Evolutionary conservation across 2,113 vertebrate species (phyloP), one percentile per base, ranked within the genome.

Genomic region (Capreolus pygargus): DNA sequence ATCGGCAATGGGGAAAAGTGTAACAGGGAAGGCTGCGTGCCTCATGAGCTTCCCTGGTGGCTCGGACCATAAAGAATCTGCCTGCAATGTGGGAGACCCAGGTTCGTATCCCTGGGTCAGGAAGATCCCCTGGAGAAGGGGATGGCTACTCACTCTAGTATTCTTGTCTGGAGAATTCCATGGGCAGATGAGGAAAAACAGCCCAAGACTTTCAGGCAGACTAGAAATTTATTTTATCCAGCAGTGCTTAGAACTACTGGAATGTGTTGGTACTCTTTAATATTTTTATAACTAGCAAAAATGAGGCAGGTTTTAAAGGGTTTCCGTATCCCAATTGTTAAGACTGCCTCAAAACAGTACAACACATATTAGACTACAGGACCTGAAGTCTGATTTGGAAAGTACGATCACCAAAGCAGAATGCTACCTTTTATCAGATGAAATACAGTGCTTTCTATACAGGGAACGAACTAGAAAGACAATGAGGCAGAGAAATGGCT

Each of bases 251-350:
- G 39, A 28, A 89, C n/a, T 78, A 93, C 8, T 81, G 21, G 47
- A 94, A 93, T 85, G 74, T 76, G 33, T 12, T 87, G 30, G 54
- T 94, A 95, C 7, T 57, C 76, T 83, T 43, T 86, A 92, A 58
- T 90, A 82, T 21, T 97, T 97, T 94, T 82, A 67, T 76, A 94
- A 86, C 33, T 47, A 82, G 57, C 28, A 92, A 97, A 96, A 96
- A 86, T 55, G 78, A 92, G 79, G 57, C 85, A 60, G 64, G 89
- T 79, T 79, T 94, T 54, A 81, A 92, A 94, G 58, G 25, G 91
- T 94, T 88, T 91, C 96, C 92, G 64, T 79, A 88, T 33, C 57
- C 21, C 45, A 97, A 67, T 1, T 78, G 57, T 86, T 94, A 55
- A 70, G n/a, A 89, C 58, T 28, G 43, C 78, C 64, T 94, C 89